Evolutionary conservation across 2,797 vertebrate genomes (phyloP), one percentile per base, ranked within the genome.

Genomic region (Poeciliopsis presidionis): DNA sequence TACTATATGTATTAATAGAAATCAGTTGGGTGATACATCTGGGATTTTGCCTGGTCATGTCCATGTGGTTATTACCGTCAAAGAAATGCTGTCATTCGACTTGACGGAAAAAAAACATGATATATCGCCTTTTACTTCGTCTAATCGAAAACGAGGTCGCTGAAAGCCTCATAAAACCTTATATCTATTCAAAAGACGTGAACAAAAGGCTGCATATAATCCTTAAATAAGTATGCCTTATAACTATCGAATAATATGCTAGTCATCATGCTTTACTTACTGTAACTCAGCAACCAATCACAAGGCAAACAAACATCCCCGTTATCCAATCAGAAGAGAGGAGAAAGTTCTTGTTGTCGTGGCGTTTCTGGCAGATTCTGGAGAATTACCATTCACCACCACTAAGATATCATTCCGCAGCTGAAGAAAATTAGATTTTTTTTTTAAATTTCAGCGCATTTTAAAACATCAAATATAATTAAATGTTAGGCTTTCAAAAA

Each of bases 251-350:
- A 72, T 28, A 5, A 43, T 3, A 28, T 73, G 45, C 67, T 55
- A 79, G 41, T 80, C 73, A 75, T 72, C 4, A 70, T 47, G 55
- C 25, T 11, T 71, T 61, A 75, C 83, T 78, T 72, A 76, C 81
- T 80, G 86, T 90, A 65, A 73, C 82, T 72, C 63, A 73, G 85
- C 83, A 90, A 92, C 95, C 95, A 96, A 95, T 95, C 83, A 18
- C 30, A 71, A 73, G 12, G 53, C 85, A 89, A 88, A 95, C 89
- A 95, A 96, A 95, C 93, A 95, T 91, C 20, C 2, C 3, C 6
- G 12, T 28, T 59, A 53, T 20, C 95, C 95, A 95, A 96, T 95
- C 93, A 90, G 43, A 79, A 7, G 8, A 71, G 33, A 20, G 2
- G 51, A 22, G 73, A 78, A 39, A 45, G 39, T 65, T 78, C 76